A percentile compares a stretch with the other conserved stretches of the same genome.
Evolutionary conservation across 1,140 invertebrate genomes (phyloP).

Genomic region (Frieseomelitta varia): DNA sequence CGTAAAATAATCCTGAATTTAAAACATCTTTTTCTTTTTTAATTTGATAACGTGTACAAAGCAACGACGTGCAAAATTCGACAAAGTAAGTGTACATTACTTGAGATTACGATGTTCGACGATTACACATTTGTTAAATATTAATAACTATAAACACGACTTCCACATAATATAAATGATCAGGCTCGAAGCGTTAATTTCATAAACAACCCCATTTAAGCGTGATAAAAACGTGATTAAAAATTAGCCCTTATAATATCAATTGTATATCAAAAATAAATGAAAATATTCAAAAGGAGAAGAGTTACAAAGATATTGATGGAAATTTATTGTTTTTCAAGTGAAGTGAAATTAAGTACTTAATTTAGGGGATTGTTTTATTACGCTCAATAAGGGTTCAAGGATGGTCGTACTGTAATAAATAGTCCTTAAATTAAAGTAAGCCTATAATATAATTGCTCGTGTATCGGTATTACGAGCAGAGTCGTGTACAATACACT

Average conservation of each 20-base stretch:
- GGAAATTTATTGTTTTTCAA: not conserved
- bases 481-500: conserved; percentile 29
- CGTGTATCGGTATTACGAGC: conserved; percentile 19
- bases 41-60: not conserved
- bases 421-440: conserved; percentile 60
- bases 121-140: not conserved
- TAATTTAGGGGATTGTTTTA: not conserved
- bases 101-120: not conserved
- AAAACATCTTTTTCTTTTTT: not conserved
- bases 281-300: not conserved
- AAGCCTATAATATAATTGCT: conserved; percentile 49
- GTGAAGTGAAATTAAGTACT: not conserved
- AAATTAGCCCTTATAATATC: not conserved
- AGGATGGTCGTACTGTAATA: conserved; percentile 41
- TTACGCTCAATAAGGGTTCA: not conserved
- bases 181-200: not conserved
- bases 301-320: not conserved
- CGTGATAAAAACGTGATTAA: not conserved
- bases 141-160: not conserved
- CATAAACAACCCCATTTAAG: not conserved
- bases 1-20: not conserved
- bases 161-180: not conserved
- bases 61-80: not conserved
- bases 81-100: not conserved
- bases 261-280: not conserved